Evolutionary conservation across 2,797 vertebrate species (phyloP).

Genomic region (Streptopelia turtur): DNA sequence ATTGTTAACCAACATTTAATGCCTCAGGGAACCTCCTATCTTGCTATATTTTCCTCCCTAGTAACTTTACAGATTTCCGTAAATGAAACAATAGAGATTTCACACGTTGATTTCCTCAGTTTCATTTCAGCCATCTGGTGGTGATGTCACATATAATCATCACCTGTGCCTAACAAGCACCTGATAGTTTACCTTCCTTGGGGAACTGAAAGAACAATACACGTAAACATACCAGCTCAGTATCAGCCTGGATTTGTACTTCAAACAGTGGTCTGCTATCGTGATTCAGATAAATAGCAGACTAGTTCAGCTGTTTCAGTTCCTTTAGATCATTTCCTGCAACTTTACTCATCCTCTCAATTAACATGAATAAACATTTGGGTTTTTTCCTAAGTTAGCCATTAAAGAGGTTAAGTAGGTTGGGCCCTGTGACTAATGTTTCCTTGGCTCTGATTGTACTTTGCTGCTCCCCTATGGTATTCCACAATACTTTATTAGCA

Average conservation of each 20-base stretch:
- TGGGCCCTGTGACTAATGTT: conserved; percentile 46
- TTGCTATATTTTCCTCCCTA: conserved; percentile 12
- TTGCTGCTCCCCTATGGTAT: neutral
- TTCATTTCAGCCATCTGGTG: conserved; percentile 37
- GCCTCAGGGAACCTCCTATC: neutral
- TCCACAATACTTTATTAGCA: neutral
- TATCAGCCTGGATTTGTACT: neutral
- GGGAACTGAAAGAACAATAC: neutral
- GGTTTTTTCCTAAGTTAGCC: neutral
- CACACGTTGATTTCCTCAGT: conserved; percentile 4
- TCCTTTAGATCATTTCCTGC: conserved; percentile 54
- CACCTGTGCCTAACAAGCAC: conserved; percentile 21
- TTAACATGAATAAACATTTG: conserved; percentile 15
- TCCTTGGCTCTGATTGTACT: conserved; percentile 21
- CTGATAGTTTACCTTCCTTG: conserved; percentile 1
- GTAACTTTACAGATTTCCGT: conserved; percentile 2
- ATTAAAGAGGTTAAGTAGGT: conserved; percentile 42
- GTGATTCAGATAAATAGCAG: conserved; percentile 31
- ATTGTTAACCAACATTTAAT: conserved; percentile 13
- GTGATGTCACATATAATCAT: conserved; percentile 29
- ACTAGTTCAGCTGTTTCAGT: conserved; percentile 39
- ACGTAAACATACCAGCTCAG: neutral
- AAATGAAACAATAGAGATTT: conserved; percentile 44
- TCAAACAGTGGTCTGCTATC: neutral
- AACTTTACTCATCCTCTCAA: conserved; percentile 44